Evolutionary conservation across 2,113 vertebrate genomes (phyloP), one percentile per base, ranked within the genome.

Genomic region (Fukomys damarensis): DNA sequence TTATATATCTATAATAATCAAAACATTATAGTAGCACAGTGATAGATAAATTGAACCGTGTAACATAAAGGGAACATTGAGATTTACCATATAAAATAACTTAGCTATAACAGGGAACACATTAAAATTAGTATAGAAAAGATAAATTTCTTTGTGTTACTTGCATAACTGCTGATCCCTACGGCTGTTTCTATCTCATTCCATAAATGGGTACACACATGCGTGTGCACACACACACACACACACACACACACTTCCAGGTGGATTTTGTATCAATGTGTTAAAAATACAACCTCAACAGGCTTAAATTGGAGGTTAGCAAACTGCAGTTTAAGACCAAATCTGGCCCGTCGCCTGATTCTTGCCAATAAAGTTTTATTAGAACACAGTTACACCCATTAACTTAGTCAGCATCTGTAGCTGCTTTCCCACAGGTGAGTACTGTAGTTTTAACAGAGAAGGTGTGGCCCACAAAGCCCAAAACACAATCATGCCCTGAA

Each of bases 281-380:
- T 61, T 56, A 32, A 90, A 96, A 56, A 41, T 59, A 66, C 8
- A 61, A 90, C 46, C n/a, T 79, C 46, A 91, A 93, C 83, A 35
- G 4, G 49, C 77, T 83, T 93, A 72, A 17, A 83, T 80, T 38
- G 17, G 35, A 1, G 1, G 0, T 32, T 61, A 54, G 11, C 30
- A 87, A 95, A 84, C 19, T 35, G n/a, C 3, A 56, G 2, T 28
- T 41, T 30, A 49, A n/a, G 38, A 72, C 54, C 14, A 84, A 93
- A 88, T 82, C 30, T 79, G 38, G 38, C 2, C 43, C 20, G 49
- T 49, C 2, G 13, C 41, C 28, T 88, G 54, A 52, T 83, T 70
- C 46, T 72, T 86, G 38, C 66, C 41, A 93, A 84, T 94, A 76
- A 96, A 80, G 61, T 72, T 77, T 94, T 77, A 77, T 77, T 77